Percentiles rank a stretch among this genome's conserved stretches.
Evolutionary conservation across 2,888 invertebrate species (phyloP).

Genomic region (Dione vanillae): DNA sequence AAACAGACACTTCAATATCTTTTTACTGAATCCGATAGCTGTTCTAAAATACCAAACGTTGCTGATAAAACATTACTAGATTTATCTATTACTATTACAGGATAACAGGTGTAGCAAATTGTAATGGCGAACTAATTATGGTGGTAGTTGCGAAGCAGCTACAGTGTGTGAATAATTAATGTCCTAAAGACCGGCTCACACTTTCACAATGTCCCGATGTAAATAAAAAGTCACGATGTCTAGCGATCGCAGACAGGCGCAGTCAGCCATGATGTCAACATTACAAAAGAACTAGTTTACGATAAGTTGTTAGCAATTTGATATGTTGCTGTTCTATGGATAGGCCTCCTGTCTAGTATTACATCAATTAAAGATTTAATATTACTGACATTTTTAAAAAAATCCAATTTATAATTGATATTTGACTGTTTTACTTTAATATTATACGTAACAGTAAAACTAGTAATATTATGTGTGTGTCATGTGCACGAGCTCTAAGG

Average conservation of each 20-base stretch:
- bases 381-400: background rate
- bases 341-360: constrained; percentile 34
- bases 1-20: no score
- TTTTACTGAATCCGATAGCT: constrained; percentile 1
- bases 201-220: constrained; percentile 21
- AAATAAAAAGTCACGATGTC: constrained; percentile 33
- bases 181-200: constrained; percentile 34
- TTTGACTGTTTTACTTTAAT: background rate
- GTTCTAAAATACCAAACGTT: constrained; percentile 11
- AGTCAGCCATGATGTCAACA: constrained; percentile 32
- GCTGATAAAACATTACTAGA: constrained; percentile 32
- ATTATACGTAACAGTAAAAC: background rate
- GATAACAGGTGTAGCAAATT: constrained; percentile 42
- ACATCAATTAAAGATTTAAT: constrained; percentile 4
- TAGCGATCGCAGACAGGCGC: constrained; percentile 30
- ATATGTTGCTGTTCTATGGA: constrained; percentile 33
- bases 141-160: constrained; percentile 37
- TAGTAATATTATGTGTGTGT: background rate
- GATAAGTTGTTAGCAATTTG: constrained; percentile 31
- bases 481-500: constrained; percentile 43
- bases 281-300: constrained; percentile 35
- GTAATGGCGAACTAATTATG: constrained; percentile 44
- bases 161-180: constrained; percentile 44
- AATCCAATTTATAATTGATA: background rate
- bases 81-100: constrained; percentile 40